Percentiles rank a stretch among this genome's conserved stretches.
These are phyloP conservation scores for Hylaeus volcanicus DNA, from an alignment of 1,140 invertebrate species.

Conservation along the genomic window DNA sequence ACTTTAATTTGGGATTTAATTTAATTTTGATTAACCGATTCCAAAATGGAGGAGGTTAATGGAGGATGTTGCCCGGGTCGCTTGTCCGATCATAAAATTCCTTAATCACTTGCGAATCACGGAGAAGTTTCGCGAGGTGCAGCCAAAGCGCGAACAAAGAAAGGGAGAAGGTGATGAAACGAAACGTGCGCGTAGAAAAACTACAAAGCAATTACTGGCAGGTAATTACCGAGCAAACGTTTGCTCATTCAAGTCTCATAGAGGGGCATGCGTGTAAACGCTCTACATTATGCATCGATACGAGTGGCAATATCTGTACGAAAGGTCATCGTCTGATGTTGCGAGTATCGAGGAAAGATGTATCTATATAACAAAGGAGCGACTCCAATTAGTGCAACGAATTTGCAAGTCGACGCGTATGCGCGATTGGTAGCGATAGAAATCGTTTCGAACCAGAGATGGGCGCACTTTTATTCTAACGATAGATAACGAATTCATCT, in stretches of 20 bases:
- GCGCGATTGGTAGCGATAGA: not conserved
- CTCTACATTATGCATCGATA: constrained; percentile 46
- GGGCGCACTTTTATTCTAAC: no score
- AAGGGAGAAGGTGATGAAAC: not conserved
- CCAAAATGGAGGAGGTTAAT: no score
- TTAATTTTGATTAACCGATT: no score
- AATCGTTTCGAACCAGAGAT: not conserved
- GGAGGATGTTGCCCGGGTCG: not conserved
- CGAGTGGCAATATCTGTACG: constrained; percentile 45
- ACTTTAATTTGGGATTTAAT: no score
- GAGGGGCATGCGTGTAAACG: constrained; percentile 18
- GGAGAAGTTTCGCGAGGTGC: not conserved
- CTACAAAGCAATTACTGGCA: not conserved
- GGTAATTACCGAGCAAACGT: not conserved
- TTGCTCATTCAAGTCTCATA: constrained; percentile 10
- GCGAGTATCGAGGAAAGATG: constrained; percentile 49
- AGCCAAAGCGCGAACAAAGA: not conserved
- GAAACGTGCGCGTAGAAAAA: not conserved
- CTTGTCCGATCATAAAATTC: constrained; percentile 10
- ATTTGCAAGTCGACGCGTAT: not conserved
- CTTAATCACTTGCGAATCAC: constrained; percentile 2
- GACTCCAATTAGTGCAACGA: constrained; percentile 27
- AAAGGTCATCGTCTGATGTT: constrained; percentile 65
- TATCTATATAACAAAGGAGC: constrained; percentile 55
- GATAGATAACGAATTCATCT: no score